Conservation (phyloP, 2,888 invertebrate species). For the Bhutanitis thaidina region DNA sequence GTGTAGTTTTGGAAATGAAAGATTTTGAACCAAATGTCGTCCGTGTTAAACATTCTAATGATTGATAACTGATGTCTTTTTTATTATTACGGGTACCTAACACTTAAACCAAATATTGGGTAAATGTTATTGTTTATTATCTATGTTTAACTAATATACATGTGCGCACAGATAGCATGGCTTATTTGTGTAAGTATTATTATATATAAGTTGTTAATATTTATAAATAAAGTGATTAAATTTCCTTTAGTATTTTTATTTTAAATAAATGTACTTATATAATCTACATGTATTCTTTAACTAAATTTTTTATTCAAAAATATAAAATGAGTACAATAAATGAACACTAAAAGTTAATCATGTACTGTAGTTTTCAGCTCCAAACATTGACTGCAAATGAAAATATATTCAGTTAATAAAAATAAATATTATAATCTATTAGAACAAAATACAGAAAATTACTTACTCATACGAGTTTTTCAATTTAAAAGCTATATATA, state of each 20-base stretch:
- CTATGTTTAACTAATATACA: constrained; percentile 32
- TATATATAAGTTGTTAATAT: constrained; percentile 46
- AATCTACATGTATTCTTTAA: background rate
- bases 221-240: constrained; percentile 41
- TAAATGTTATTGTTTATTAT: constrained; percentile 24
- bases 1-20: constrained; percentile 1
- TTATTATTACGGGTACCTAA: constrained; percentile 45
- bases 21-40: background rate
- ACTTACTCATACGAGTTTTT: constrained; percentile 21
- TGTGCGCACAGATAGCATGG: constrained; percentile 47
- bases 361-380: constrained; percentile 64
- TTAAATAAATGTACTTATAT: constrained; percentile 18
- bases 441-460: constrained; percentile 23
- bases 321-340: constrained; percentile 24
- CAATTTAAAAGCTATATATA: constrained; percentile 8
- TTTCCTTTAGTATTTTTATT: constrained; percentile 38
- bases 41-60: constrained; percentile 1
- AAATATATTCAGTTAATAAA: constrained; percentile 29
- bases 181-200: constrained; percentile 45
- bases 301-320: constrained; percentile 17
- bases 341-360: constrained; percentile 33
- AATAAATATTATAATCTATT: constrained; percentile 22
- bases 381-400: constrained; percentile 71
- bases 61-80: constrained; percentile 5
- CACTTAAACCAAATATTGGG: constrained; percentile 45